These are phyloP conservation scores for Poeciliopsis prolifica DNA, from an alignment of 2,113 vertebrate genomes.

Conservation along the genomic window DNA sequence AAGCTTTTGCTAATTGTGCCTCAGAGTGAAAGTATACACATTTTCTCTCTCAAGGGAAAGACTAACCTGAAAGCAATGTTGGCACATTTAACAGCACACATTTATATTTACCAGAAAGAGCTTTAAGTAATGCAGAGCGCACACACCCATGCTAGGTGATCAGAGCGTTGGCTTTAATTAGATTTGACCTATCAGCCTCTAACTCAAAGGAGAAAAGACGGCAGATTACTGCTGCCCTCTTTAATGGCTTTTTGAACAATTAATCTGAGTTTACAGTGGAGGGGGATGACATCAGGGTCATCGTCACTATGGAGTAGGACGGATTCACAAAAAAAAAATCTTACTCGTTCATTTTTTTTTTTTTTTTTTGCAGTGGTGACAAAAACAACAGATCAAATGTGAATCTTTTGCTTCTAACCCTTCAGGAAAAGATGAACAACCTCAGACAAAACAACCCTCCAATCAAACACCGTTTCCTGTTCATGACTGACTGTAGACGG, in stretches of 20 bases:
- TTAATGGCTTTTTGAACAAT: constrained; percentile 50
- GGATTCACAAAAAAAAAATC: not conserved
- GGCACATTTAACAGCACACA: not conserved
- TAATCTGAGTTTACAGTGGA: constrained; percentile 48
- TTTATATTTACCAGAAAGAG: not conserved
- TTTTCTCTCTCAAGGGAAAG: not conserved
- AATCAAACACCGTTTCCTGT: constrained; percentile 32
- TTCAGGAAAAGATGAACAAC: constrained; percentile 16
- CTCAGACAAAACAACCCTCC: constrained; percentile 3
- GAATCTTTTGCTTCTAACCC: not conserved
- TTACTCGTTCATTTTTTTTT: not conserved
- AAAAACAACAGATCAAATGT: not conserved
- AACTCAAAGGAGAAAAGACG: constrained; percentile 32
- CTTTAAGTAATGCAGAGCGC: not conserved
- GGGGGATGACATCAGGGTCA: constrained; percentile 41
- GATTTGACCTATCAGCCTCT: constrained; percentile 52
- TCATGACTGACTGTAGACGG: constrained; percentile 33
- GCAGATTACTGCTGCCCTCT: constrained; percentile 55
- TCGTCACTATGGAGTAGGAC: not conserved
- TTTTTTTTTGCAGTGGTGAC: not conserved
- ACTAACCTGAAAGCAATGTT: constrained; percentile 10
- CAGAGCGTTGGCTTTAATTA: constrained; percentile 65
- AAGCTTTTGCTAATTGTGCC: constrained; percentile 57
- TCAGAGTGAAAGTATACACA: constrained; percentile 24
- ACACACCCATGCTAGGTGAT: constrained; percentile 15